Conservation (phyloP, 2,113 vertebrate genomes). For the Ammospiza nelsoni region DNA sequence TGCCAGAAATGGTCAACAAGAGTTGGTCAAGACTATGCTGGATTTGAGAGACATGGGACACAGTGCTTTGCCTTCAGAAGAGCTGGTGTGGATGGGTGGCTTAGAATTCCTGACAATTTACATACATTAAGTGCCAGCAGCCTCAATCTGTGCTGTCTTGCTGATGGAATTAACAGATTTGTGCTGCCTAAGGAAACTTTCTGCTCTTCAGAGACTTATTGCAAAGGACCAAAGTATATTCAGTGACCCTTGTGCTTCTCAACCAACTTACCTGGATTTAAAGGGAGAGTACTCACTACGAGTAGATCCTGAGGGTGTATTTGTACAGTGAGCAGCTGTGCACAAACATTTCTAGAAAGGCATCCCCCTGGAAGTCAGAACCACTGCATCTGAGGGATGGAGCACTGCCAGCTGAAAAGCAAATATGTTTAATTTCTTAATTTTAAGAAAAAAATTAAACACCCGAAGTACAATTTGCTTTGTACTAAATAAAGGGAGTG, state of each 20-base stretch:
- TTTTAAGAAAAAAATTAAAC: not conserved
- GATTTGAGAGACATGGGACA: not conserved
- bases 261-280: not conserved
- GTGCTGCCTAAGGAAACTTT: constrained; percentile 24
- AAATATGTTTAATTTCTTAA: constrained; percentile 28
- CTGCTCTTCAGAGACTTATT: not conserved
- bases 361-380: not conserved
- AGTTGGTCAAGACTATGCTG: not conserved
- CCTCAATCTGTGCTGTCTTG: constrained; percentile 16
- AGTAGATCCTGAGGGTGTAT: not conserved
- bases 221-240: not conserved
- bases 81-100: not conserved
- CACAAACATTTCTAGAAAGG: constrained; percentile 3
- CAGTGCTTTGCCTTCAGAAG: not conserved
- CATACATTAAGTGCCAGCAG: not conserved
- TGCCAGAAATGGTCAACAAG: not conserved
- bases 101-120: not conserved
- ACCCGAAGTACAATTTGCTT: not conserved
- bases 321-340: constrained; percentile 14
- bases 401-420: not conserved
- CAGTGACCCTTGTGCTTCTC: not conserved
- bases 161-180: constrained; percentile 2
- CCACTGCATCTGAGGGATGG: not conserved
- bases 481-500: not conserved
- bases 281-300: not conserved